Evolutionary conservation across 2,113 vertebrate genomes (phyloP), one percentile per base, ranked within the genome.

Genomic region (Pagrus major): DNA sequence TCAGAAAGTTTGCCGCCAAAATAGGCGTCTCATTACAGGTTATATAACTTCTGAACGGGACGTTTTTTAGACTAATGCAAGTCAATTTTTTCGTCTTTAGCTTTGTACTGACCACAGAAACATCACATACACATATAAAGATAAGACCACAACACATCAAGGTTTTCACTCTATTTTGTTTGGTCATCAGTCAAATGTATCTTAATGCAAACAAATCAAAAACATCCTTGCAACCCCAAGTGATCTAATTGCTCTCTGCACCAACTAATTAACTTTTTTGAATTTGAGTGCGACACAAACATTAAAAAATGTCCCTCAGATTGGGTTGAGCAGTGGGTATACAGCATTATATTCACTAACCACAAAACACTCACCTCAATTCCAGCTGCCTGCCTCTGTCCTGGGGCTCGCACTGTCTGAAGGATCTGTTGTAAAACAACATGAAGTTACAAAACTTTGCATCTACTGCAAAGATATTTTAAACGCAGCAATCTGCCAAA

Each of bases 341-440:
- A 1, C 18, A 77, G 10, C 21, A 23, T 51, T n/a, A 25, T 12
- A 61, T 60, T 46, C 3, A 71, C 52, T 14, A 47, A 63, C 20
- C 54, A 18, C 20, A 4, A 25, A 58, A 64, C 16, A 9, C 88
- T 90, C 90, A 99, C 98, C 96, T 99, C 98, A 81, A 99, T 97
- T 76, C 98, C 98, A 71, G 96, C 95, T 55, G 96, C 96, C 92
- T 98, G 97, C 71, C 95, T 96, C 92, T 99, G 97, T 52, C 97
- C 96, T 31, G 97, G 96, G 20, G 92, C 92, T 93, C 96, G 95
- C 63, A 98, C 96, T 0, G 98, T 99, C 83, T 99, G 98, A 21
- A 99, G 46, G 82, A 99, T 95, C 98, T 99, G 91, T n/a, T 83
- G 90, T 1, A 56, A 18, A 60, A 56, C 0, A 54, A 64, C 10